These are phyloP conservation scores for Heliconius sara DNA, from an alignment of 2,888 invertebrate genomes.

Conservation along the genomic window DNA sequence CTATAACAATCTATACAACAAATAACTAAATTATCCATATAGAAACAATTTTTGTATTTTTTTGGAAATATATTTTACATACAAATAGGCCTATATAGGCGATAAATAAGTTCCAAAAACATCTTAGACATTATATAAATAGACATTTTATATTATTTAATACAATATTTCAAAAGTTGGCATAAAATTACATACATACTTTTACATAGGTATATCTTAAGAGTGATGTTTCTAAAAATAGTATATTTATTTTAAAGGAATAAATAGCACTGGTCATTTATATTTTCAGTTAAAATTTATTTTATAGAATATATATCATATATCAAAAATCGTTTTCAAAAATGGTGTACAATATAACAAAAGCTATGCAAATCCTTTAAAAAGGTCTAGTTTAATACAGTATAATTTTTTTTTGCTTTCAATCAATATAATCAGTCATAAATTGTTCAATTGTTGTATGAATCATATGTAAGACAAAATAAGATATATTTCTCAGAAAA, in stretches of 20 bases:
- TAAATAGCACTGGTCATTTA: slow-evolving; percentile 49
- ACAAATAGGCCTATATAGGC: slow-evolving; percentile 20
- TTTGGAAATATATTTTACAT: slow-evolving; percentile 3
- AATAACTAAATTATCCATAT: slow-evolving; percentile 45
- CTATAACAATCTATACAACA: slow-evolving; percentile 35
- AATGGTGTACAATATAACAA: slow-evolving; percentile 44
- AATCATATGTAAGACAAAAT: slow-evolving; percentile 41
- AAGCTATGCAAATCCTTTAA: slow-evolving; percentile 37
- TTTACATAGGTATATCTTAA: slow-evolving; percentile 10
- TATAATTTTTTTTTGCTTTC: slow-evolving; percentile 49
- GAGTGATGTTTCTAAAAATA: slow-evolving; percentile 45
- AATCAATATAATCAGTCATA: slow-evolving; percentile 45
- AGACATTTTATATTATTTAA: slow-evolving; percentile 31
- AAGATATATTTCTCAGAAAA: slow-evolving; percentile 11
- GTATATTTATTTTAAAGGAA: slow-evolving; percentile 48
- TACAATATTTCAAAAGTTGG: slow-evolving; percentile 32
- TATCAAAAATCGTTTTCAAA: slow-evolving; percentile 47
- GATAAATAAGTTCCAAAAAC: slow-evolving; percentile 57
- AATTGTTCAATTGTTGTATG: slow-evolving; percentile 38
- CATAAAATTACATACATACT: slow-evolving; percentile 29
- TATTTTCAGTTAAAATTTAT: slow-evolving; percentile 35
- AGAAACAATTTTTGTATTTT: slow-evolving; percentile 36
- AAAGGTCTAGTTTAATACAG: slow-evolving; percentile 41
- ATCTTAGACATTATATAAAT: slow-evolving; percentile 51
- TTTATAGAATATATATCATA: slow-evolving; percentile 52